These are phyloP conservation scores for Reticulitermes speratus DNA, from an alignment of 1,140 invertebrate genomes.

Conservation along the genomic window DNA sequence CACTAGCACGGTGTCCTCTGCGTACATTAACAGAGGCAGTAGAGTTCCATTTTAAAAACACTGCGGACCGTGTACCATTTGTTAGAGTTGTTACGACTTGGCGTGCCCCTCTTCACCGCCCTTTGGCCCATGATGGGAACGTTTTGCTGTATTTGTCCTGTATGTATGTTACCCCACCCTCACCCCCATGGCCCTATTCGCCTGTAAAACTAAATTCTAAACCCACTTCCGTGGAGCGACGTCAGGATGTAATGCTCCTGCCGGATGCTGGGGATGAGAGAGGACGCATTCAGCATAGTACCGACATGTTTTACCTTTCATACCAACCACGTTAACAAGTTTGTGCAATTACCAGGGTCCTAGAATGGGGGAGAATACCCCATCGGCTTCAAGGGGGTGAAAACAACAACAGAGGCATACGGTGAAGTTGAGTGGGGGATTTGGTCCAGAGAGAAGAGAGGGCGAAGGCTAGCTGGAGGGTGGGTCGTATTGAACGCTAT, in stretches of 20 bases:
- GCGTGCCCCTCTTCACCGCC: not conserved
- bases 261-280: not conserved
- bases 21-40: not conserved
- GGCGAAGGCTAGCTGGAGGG: not conserved
- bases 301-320: constrained; percentile 6
- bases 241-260: not conserved
- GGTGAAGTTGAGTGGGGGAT: constrained; percentile 8
- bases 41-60: constrained; percentile 1
- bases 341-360: constrained; percentile 9
- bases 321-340: constrained; percentile 14
- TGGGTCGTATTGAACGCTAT: not conserved
- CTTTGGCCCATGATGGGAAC: not conserved
- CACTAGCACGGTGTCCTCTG: not conserved
- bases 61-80: not conserved
- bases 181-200: not conserved
- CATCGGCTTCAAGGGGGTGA: not conserved
- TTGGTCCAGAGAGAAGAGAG: not conserved
- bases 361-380: not conserved
- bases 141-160: constrained; percentile 15
- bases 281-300: not conserved
- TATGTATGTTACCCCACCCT: not conserved
- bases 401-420: constrained; percentile 12
- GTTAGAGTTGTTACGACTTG: constrained; percentile 10
- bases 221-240: constrained; percentile 3
- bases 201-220: constrained; percentile 19